These are phyloP conservation scores for Oscheius sp. DNA, from an alignment of 2,888 invertebrate genomes.

Conservation along the genomic window DNA sequence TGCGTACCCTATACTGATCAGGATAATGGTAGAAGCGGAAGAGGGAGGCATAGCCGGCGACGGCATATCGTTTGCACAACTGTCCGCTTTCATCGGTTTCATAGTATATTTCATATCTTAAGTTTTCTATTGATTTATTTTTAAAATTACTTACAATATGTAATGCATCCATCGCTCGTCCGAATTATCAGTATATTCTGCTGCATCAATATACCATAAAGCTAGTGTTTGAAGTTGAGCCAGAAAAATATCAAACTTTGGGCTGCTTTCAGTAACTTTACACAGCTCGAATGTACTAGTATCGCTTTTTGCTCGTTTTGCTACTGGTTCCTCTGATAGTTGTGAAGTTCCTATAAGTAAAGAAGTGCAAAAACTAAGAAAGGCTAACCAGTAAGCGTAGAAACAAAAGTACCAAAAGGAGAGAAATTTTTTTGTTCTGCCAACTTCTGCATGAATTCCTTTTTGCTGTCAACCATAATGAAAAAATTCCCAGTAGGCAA, in stretches of 20 bases:
- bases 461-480: conserved; percentile 42
- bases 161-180: conserved; percentile 86
- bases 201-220: conserved; percentile 87
- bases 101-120: background rate
- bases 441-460: conserved; percentile 41
- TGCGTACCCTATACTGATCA: conserved; percentile 85
- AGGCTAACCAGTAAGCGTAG: conserved; percentile 66
- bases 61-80: conserved; percentile 79
- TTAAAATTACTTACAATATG: conserved; percentile 59
- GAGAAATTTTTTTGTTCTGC: conserved; percentile 77
- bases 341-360: conserved; percentile 1
- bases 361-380: too few species aligned
- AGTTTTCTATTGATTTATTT: background rate
- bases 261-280: conserved; percentile 74
- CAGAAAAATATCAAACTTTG: conserved; percentile 85
- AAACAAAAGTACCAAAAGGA: conserved; percentile 82
- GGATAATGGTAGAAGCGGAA: conserved; percentile 90
- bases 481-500: conserved; percentile 57
- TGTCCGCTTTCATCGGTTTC: conserved; percentile 40
- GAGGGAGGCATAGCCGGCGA: conserved; percentile 83
- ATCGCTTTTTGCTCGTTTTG: conserved; percentile 5
- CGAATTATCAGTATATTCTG: conserved; percentile 90
- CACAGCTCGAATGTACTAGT: conserved; percentile 48
- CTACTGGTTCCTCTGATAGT: background rate
- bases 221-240: conserved; percentile 88